Evolutionary conservation across 2,113 vertebrate species (phyloP).

Genomic region (Cisticola juncidis): DNA sequence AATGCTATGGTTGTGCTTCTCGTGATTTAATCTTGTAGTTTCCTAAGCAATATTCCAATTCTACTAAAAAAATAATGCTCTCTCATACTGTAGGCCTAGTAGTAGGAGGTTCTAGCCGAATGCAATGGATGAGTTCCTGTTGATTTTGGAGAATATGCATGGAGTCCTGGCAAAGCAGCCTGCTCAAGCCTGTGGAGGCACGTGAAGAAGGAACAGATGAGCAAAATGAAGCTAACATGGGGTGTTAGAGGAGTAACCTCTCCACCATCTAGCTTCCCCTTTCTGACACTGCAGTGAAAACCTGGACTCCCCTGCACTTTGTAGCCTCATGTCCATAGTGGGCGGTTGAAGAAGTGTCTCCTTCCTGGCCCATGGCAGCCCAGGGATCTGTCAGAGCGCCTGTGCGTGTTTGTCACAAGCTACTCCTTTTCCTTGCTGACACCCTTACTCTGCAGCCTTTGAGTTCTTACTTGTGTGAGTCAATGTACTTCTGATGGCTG

Average conservation of each 20-base stretch:
- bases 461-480: neutral
- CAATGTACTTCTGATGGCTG: neutral
- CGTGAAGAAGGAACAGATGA: accelerated
- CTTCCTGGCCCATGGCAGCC: neutral
- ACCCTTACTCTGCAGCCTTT: neutral
- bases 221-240: neutral
- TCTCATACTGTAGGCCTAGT: neutral
- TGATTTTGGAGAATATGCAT: neutral
- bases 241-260: neutral
- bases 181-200: neutral
- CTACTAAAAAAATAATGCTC: constrained; percentile 1
- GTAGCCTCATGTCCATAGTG: neutral
- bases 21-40: constrained; percentile 26
- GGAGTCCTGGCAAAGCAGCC: neutral
- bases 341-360: neutral
- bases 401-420: neutral
- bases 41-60: constrained; percentile 36
- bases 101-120: neutral
- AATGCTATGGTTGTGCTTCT: constrained; percentile 49
- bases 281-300: neutral
- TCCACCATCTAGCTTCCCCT: neutral
- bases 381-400: neutral
- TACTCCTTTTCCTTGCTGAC: neutral
- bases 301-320: neutral
- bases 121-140: accelerated